Evolutionary conservation across 2,113 vertebrate genomes (phyloP).

Genomic region (Rhegmatorhina hoffmannsi): DNA sequence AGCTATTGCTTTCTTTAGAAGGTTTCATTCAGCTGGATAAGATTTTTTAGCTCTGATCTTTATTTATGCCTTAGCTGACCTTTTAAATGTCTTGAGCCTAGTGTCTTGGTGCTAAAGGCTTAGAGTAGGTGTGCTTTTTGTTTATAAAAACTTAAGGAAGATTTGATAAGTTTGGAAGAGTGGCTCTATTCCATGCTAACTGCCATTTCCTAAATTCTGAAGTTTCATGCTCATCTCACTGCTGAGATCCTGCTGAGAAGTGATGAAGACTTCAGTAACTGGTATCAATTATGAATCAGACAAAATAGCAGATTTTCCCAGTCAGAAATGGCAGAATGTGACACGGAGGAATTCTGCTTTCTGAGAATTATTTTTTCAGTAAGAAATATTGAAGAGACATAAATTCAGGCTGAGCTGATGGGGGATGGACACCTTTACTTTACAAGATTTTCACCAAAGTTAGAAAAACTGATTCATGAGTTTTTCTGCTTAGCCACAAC

Average conservation of each 20-base stretch:
- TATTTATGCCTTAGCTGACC: neutral
- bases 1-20: neutral
- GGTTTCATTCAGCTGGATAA: neutral
- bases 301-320: neutral
- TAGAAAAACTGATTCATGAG: neutral
- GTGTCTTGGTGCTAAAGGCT: neutral
- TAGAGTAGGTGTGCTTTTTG: neutral
- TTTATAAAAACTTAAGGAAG: neutral
- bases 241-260: neutral
- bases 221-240: neutral
- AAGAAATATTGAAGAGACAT: neutral
- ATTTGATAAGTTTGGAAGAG: neutral
- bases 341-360: neutral
- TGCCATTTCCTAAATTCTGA: neutral
- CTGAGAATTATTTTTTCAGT: neutral
- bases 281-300: neutral
- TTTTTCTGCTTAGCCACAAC: neutral
- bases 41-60: neutral
- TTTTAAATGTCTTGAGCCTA: neutral
- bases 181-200: neutral
- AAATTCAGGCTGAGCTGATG: neutral
- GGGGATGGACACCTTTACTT: neutral
- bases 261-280: neutral
- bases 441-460: neutral
- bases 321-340: neutral